Conservation (phyloP, 2,797 vertebrate species). For the Apogon hyalosoma region DNA sequence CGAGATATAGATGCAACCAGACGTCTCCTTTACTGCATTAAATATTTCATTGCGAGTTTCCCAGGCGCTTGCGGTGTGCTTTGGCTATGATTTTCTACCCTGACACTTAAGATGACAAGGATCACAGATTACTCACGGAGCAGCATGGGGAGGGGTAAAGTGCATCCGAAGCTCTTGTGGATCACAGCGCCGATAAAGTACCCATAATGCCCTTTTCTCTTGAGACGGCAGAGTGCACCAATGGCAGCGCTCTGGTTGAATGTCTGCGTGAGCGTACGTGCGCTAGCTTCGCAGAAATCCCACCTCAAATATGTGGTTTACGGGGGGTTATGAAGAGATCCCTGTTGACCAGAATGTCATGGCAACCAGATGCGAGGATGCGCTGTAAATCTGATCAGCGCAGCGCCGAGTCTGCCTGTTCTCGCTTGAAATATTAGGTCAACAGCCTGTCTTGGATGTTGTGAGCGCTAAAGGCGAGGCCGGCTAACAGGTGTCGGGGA, state of each 20-base stretch:
- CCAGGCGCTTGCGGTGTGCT: constrained; percentile 13
- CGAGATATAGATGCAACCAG: constrained; percentile 51
- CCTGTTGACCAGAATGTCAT: constrained; percentile 24
- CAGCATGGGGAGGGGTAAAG: neutral
- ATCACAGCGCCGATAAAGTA: constrained; percentile 26
- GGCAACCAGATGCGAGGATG: constrained; percentile 28
- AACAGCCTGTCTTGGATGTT: constrained; percentile 34
- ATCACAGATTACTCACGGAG: constrained; percentile 24
- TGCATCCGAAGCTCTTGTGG: constrained; percentile 23
- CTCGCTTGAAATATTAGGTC: constrained; percentile 22
- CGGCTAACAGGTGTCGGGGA: constrained; percentile 24
- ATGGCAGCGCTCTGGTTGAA: neutral
- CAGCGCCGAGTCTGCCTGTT: constrained; percentile 5
- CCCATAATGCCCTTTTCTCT: constrained; percentile 29
- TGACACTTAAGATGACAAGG: constrained; percentile 30
- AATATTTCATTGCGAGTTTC: constrained; percentile 53
- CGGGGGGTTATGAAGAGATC: constrained; percentile 6
- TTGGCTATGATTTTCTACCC: constrained; percentile 32
- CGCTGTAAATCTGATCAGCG: constrained; percentile 22
- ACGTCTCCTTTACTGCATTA: constrained; percentile 41
- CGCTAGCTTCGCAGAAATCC: neutral
- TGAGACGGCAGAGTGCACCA: constrained; percentile 22
- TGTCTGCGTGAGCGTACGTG: neutral
- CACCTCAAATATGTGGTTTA: constrained; percentile 9
- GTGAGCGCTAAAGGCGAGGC: neutral